Evolutionary conservation across 2,113 vertebrate genomes (phyloP).

Genomic region (Ammodytes dubius): DNA sequence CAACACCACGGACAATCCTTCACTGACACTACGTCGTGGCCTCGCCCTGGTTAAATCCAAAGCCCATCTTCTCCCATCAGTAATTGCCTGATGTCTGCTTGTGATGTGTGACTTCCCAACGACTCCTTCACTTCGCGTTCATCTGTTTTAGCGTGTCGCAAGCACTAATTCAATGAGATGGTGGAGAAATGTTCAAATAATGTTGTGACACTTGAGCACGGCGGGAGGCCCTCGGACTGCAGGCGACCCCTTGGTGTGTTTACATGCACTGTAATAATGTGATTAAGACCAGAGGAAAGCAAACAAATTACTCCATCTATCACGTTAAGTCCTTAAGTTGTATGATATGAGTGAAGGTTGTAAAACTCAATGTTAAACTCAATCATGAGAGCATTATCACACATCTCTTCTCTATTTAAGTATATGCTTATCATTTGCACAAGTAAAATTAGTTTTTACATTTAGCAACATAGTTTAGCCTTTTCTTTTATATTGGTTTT

Average conservation of each 20-base stretch:
- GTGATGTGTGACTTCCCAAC: conserved; percentile 60
- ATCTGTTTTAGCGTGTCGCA: conserved; percentile 17
- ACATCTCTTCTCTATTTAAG: background rate
- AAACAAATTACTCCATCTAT: conserved; percentile 30
- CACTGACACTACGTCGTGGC: conserved; percentile 47
- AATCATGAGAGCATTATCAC: conserved; percentile 29
- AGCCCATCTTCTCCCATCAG: conserved; percentile 43
- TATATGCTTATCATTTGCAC: background rate
- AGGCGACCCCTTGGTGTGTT: conserved; percentile 47
- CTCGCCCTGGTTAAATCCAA: conserved; percentile 43
- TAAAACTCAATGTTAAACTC: conserved; percentile 15
- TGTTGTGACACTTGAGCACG: conserved; percentile 56
- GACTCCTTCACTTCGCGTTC: conserved; percentile 44
- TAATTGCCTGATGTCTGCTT: conserved; percentile 56
- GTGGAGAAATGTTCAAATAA: conserved; percentile 53
- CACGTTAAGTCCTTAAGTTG: conserved; percentile 39
- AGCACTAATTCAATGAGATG: conserved; percentile 44
- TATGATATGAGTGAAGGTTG: conserved; percentile 22
- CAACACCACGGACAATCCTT: conserved; percentile 41
- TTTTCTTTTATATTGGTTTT: background rate
- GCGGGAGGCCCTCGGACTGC: conserved; percentile 41
- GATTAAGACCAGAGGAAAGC: conserved; percentile 52
- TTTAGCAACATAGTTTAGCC: background rate
- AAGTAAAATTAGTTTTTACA: background rate
- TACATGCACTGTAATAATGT: conserved; percentile 52